Evolutionary conservation across 2,888 invertebrate species (phyloP), one percentile per base, ranked within the genome.

Genomic region (Cheilosia vernalis): DNA sequence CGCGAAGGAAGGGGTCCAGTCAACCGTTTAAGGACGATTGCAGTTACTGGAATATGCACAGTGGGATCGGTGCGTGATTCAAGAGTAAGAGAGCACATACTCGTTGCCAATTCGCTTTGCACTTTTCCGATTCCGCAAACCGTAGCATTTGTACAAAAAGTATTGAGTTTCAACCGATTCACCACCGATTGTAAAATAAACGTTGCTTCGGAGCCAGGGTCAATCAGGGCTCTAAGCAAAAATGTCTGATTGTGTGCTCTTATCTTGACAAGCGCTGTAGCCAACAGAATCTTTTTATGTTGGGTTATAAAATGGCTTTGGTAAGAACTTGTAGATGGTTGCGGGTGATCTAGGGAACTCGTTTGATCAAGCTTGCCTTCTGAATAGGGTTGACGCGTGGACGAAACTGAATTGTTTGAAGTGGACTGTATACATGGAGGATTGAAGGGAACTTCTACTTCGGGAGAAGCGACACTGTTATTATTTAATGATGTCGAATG

Each of bases 1-100:
- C 24, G 51, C 10, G 56, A 78, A 10, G 69, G 77, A 5, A 60
- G 10, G 60, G 42, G 19, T 40, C 47, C 78, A 30, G 78, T 78
- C 21, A 60, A 42, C 21, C 13, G 42, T 58, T 70, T 51, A 0
- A 76, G n/a, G 2, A 60, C 61, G 40, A 69, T 17, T 10, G 51
- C 60, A 15, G 40, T 33, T 47, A 51, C 42, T 13, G 53, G 19
- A 3, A 61, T 37, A n/a, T 30, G 19, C 15, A 58, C 33, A 47
- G 19, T 10, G 17, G 49, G 30, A 7, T 49, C 21, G 49, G 19
- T 33, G 15, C 60, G 49, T 3, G 24, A 58, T 49, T 58, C 37
- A 4, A 58, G 58, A 42, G 37, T 60, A 6, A 61, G 30, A 15
- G 60, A 33, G 13, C 47, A 64, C 56, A 56, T 40, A 37, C 47